phyloP scores from a whole-genome alignment of 2,888 invertebrate species.

The Cylloceria caligata region DNA sequence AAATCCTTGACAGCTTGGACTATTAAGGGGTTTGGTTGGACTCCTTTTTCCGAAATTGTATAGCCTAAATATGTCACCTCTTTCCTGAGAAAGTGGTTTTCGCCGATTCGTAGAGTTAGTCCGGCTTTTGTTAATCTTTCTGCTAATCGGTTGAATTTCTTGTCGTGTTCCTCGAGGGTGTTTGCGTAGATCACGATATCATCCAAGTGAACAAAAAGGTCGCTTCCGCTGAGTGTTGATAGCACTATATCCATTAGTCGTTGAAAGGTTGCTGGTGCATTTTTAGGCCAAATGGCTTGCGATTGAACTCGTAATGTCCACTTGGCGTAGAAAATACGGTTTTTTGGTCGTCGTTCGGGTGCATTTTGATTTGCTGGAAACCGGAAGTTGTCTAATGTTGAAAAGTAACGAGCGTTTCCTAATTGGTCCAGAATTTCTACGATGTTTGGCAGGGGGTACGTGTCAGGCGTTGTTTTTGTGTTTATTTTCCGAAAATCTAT shows the following conservation, averaged over 20 bases:
- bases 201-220: constrained; percentile 52
- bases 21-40: not conserved
- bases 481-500: constrained; percentile 54
- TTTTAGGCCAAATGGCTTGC: no score
- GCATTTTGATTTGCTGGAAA: constrained; percentile 72
- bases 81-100: constrained; percentile 56
- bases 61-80: constrained; percentile 12
- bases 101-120: constrained; percentile 41
- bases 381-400: constrained; percentile 69
- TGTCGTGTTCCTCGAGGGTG: constrained; percentile 48
- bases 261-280: no score
- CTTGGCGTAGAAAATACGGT: constrained; percentile 59
- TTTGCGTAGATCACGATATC: constrained; percentile 48
- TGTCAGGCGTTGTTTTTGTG: constrained; percentile 49
- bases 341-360: constrained; percentile 37
- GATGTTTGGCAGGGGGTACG: constrained; percentile 53
- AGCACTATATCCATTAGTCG: constrained; percentile 55
- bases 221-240: constrained; percentile 43
- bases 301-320: no score
- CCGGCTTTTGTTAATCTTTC: constrained; percentile 39
- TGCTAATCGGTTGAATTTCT: no score
- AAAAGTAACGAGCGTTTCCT: constrained; percentile 69
- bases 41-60: not conserved
- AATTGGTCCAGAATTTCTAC: constrained; percentile 69
- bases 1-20: constrained; percentile 32